phyloP scores from a whole-genome alignment of 2,113 vertebrate species.

The Microtus ochrogaster region DNA sequence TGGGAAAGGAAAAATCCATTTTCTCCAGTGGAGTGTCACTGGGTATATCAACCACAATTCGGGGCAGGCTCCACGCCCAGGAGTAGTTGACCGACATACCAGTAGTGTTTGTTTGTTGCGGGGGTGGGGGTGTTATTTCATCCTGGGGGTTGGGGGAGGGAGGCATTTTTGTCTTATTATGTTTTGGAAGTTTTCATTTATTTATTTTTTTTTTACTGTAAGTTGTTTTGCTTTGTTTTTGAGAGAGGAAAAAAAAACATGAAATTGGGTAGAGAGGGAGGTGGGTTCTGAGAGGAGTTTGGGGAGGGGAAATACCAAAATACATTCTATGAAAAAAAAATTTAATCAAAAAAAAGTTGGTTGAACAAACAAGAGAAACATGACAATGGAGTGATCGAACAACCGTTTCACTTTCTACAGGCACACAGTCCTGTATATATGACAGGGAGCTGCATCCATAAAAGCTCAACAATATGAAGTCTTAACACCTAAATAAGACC shows the following conservation, averaged over 20 bases:
- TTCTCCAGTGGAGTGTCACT: background rate
- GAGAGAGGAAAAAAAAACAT: background rate
- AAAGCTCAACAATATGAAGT: background rate
- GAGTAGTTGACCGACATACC: background rate
- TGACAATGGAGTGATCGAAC: background rate
- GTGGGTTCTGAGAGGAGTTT: background rate
- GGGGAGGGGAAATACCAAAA: background rate
- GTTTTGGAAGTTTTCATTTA: background rate
- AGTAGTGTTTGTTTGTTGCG: background rate
- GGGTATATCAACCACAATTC: background rate
- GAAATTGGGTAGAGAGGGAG: too few species aligned
- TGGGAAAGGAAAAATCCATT: background rate
- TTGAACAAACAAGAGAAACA: constrained; percentile 57
- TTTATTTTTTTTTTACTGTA: background rate
- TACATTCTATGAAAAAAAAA: background rate
- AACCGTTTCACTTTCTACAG: constrained; percentile 47
- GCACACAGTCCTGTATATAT: background rate
- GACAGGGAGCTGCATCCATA: background rate
- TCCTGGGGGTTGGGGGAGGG: background rate
- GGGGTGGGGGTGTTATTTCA: background rate
- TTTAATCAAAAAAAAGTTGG: background rate
- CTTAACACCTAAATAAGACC: background rate
- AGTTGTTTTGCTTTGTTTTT: background rate
- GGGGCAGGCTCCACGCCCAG: background rate
- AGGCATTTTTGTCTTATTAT: background rate